Conservation (phyloP, 1,140 invertebrate species). For the Stenopsyche tienmushanensis region DNA sequence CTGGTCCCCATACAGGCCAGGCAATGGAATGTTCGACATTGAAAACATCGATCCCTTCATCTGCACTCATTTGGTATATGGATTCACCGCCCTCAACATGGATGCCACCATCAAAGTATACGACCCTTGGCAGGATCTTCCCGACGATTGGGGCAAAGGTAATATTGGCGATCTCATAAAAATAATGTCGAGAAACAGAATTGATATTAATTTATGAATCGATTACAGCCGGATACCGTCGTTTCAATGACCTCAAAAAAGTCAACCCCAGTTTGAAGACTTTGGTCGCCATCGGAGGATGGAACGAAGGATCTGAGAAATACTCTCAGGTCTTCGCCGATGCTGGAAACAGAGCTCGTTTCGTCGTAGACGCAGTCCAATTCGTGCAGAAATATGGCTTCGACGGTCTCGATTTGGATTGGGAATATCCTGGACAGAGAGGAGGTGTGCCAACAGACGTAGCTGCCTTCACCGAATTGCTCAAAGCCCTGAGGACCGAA, state of each 20-base stretch:
- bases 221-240: constrained; percentile 29
- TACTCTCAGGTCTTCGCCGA: constrained; percentile 72
- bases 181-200: background rate
- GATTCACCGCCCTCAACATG: constrained; percentile 64
- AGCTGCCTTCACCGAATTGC: constrained; percentile 53
- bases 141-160: constrained; percentile 9
- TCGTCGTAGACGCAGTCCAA: constrained; percentile 70
- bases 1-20: constrained; percentile 70
- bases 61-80: constrained; percentile 74
- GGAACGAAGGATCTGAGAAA: constrained; percentile 70
- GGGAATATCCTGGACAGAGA: constrained; percentile 73
- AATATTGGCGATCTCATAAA: background rate
- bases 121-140: constrained; percentile 62
- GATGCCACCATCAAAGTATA: constrained; percentile 56
- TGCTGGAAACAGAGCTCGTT: constrained; percentile 66
- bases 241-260: constrained; percentile 29
- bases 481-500: constrained; percentile 59
- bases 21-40: constrained; percentile 64
- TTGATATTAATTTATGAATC: background rate
- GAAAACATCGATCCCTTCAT: constrained; percentile 67
- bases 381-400: constrained; percentile 81
- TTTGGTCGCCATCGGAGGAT: constrained; percentile 74
- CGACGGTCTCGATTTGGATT: constrained; percentile 85
- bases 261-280: constrained; percentile 63
- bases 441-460: constrained; percentile 44